phyloP scores from a whole-genome alignment of 2,113 vertebrate genomes.

The Chloropsis cyanopogon region DNA sequence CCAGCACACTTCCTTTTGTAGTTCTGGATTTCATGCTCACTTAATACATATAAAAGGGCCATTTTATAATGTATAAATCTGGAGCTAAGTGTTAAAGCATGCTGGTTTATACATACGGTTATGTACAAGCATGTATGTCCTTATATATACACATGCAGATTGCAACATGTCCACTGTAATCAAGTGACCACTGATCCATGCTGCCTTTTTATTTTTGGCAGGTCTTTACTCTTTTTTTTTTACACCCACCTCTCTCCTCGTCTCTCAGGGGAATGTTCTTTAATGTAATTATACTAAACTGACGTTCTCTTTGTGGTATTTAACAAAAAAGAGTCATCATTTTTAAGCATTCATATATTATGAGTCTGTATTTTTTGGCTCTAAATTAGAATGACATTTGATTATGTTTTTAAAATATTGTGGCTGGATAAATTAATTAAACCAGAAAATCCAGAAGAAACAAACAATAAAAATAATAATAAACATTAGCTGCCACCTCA shows the following conservation, averaged over 20 bases:
- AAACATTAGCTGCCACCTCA: neutral
- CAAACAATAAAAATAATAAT: constrained; percentile 45
- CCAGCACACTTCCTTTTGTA: constrained; percentile 66
- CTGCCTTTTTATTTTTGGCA: constrained; percentile 58
- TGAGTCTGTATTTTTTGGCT: constrained; percentile 64
- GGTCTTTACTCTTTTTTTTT: neutral
- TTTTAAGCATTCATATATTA: constrained; percentile 58
- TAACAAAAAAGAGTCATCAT: constrained; percentile 36
- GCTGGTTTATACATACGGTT: neutral
- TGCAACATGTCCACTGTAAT: constrained; percentile 23
- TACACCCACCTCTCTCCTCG: neutral
- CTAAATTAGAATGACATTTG: constrained; percentile 57
- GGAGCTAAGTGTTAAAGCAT: constrained; percentile 9
- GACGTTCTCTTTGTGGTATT: constrained; percentile 51
- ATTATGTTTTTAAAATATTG: constrained; percentile 58
- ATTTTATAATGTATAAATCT: constrained; percentile 1
- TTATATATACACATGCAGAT: constrained; percentile 21
- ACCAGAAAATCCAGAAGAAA: constrained; percentile 34
- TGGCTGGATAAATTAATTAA: constrained; percentile 60
- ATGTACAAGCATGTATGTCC: constrained; percentile 10
- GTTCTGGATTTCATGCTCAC: constrained; percentile 55
- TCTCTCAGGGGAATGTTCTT: constrained; percentile 31
- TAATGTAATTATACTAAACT: constrained; percentile 71
- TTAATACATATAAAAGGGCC: constrained; percentile 55
- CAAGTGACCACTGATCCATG: constrained; percentile 50